Conservation (phyloP, 2,797 vertebrate genomes). For the Gobionotothen gibberifrons region DNA sequence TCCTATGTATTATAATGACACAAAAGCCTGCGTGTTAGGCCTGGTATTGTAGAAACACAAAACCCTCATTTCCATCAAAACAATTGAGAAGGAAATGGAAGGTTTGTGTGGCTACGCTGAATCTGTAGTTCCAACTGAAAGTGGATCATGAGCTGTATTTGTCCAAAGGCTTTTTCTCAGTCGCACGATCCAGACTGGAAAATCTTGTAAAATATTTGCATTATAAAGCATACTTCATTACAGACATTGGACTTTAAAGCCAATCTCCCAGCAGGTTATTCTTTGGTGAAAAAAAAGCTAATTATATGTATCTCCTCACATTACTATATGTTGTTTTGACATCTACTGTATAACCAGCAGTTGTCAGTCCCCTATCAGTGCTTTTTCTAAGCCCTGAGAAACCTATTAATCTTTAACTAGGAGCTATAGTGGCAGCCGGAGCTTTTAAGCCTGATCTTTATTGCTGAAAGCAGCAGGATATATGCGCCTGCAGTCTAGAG, state of each 20-base stretch:
- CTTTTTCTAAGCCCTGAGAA: constrained; percentile 60
- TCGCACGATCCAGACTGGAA: constrained; percentile 37
- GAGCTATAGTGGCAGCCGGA: constrained; percentile 63
- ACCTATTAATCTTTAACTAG: constrained; percentile 85
- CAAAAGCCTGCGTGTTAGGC: constrained; percentile 29
- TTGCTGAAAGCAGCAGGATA: constrained; percentile 73
- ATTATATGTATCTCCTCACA: constrained; percentile 22
- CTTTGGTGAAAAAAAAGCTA: constrained; percentile 6
- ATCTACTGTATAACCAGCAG: constrained; percentile 38
- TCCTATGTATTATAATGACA: constrained; percentile 20
- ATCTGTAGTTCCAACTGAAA: constrained; percentile 42
- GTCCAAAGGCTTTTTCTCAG: constrained; percentile 40
- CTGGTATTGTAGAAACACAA: constrained; percentile 29
- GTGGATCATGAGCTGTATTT: constrained; percentile 55
- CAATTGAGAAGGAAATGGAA: constrained; percentile 36
- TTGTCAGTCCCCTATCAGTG: constrained; percentile 39
- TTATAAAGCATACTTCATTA: constrained; percentile 34
- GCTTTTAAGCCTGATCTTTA: constrained; percentile 78
- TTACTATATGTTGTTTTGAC: constrained; percentile 41
- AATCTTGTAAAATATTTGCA: constrained; percentile 46
- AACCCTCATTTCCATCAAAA: constrained; percentile 52
- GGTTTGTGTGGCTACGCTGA: constrained; percentile 32
- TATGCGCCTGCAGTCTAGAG: constrained; percentile 46
- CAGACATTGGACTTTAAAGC: constrained; percentile 18
- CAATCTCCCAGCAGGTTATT: constrained; percentile 14